phyloP scores from a whole-genome alignment of 2,888 invertebrate species.

The Theristus sp. region DNA sequence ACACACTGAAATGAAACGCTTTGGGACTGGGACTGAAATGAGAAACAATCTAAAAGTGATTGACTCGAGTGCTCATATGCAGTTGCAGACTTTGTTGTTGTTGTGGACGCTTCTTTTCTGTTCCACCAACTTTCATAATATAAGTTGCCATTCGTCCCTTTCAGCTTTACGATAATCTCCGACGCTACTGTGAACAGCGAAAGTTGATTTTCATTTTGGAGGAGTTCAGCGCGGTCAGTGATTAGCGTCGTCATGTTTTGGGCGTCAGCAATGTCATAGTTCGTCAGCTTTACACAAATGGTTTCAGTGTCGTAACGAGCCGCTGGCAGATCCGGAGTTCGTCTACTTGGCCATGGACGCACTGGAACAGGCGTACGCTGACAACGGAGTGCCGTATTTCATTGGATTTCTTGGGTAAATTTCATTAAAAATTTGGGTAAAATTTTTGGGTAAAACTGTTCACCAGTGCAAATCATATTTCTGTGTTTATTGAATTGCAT shows the following conservation, averaged over 20 bases:
- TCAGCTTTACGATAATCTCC: neutral
- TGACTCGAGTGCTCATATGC: too few species aligned
- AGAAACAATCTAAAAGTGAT: too few species aligned
- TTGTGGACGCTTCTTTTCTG: too few species aligned
- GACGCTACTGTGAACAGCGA: neutral
- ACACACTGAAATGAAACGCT: too few species aligned
- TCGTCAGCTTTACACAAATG: too few species aligned
- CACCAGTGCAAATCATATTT: too few species aligned
- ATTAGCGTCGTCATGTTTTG: neutral
- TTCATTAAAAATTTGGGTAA: too few species aligned
- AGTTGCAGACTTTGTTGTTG: too few species aligned
- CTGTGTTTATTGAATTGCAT: neutral
- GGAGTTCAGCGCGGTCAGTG: neutral
- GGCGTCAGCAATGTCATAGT: neutral
- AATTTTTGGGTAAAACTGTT: too few species aligned
- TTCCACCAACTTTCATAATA: too few species aligned
- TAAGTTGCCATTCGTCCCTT: neutral
- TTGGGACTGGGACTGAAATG: too few species aligned
- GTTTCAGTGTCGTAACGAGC: neutral
- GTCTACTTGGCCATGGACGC: neutral
- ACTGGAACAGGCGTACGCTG: neutral
- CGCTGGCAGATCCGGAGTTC: neutral
- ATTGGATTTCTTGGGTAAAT: neutral
- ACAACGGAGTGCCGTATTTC: neutral
- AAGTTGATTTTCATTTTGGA: neutral